Percentiles rank a stretch among this genome's conserved stretches.
phyloP scores from a whole-genome alignment of 2,888 invertebrate species.

The Nezara viridula region DNA sequence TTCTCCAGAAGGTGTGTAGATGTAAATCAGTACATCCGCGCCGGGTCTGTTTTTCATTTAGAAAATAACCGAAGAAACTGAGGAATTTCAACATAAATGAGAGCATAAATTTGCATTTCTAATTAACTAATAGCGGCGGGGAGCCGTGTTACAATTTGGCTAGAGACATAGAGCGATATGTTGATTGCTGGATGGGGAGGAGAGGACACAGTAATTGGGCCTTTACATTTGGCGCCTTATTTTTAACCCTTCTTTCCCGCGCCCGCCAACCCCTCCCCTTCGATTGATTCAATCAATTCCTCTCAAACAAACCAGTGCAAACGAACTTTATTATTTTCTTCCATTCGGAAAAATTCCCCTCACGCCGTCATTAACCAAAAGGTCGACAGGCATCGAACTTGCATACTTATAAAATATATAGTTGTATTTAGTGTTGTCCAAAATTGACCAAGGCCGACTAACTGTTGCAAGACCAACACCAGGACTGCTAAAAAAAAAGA shows the following conservation, averaged over 20 bases:
- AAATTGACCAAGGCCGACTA: no score
- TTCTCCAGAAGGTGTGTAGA: constrained; percentile 24
- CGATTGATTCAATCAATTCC: constrained; percentile 48
- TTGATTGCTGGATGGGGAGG: no score
- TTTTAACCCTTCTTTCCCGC: constrained; percentile 48
- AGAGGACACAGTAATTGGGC: constrained; percentile 7
- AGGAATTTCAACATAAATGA: not conserved
- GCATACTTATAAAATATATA: not conserved
- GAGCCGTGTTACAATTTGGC: not conserved
- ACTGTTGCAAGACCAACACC: no score
- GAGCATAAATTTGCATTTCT: constrained; percentile 11
- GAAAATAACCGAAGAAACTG: not conserved
- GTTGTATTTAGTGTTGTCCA: no score
- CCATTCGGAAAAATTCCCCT: constrained; percentile 31
- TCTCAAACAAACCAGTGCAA: constrained; percentile 29
- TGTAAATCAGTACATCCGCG: not conserved
- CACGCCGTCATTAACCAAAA: not conserved
- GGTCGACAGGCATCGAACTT: not conserved
- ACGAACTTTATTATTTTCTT: constrained; percentile 48
- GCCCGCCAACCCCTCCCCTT: constrained; percentile 5
- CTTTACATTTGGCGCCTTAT: constrained; percentile 43
- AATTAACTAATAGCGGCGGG: not conserved
- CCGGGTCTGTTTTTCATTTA: not conserved
- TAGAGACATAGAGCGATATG: not conserved
- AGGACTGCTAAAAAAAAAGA: no score